phyloP scores from a whole-genome alignment of 2,113 vertebrate genomes.

The Tichodroma muraria region DNA sequence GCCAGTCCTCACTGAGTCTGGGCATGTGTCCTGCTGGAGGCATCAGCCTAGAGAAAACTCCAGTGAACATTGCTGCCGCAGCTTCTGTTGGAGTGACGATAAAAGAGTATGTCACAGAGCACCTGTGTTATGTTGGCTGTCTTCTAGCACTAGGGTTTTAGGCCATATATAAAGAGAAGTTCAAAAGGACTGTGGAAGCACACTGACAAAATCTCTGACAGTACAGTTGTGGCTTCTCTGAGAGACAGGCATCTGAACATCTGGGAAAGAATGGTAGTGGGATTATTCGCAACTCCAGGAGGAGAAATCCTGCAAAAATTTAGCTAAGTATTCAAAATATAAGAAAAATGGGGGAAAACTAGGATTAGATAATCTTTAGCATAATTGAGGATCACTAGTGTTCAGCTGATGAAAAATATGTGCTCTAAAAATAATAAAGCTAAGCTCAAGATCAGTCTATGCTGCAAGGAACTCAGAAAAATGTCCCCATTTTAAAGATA shows the following conservation, averaged over 20 bases:
- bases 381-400: neutral
- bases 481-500: neutral
- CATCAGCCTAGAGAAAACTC: neutral
- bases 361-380: neutral
- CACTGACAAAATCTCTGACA: neutral
- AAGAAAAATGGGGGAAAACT: neutral
- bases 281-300: neutral
- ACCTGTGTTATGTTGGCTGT: neutral
- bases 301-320: neutral
- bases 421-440: neutral
- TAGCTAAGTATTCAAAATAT: neutral
- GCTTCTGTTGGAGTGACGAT: neutral
- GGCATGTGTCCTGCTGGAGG: neutral
- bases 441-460: neutral
- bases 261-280: neutral
- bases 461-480: neutral
- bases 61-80: neutral
- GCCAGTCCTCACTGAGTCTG: neutral
- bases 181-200: neutral
- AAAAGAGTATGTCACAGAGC: neutral
- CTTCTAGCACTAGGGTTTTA: neutral
- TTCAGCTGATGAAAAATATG: neutral
- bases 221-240: neutral
- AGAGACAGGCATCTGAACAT: neutral
- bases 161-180: neutral